A percentile compares a stretch with the other conserved stretches of the same genome.
Evolutionary conservation across 2,113 vertebrate genomes (phyloP).

Genomic region (Thunnus maccoyii): DNA sequence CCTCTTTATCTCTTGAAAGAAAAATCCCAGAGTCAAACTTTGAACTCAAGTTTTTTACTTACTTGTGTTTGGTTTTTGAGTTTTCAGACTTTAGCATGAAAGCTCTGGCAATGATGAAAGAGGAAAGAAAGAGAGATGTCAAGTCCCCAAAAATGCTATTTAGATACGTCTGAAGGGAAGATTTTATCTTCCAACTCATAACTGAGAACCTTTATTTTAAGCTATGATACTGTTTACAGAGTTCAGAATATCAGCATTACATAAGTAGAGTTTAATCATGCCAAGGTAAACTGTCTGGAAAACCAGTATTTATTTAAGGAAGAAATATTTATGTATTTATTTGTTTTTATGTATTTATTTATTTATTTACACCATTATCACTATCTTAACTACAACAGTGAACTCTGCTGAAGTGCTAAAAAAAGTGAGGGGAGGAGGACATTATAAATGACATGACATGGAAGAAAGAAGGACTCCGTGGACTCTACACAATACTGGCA

Average conservation of each 20-base stretch:
- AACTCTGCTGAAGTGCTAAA: conserved; percentile 46
- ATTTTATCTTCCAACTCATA: conserved; percentile 14
- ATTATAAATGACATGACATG: not conserved
- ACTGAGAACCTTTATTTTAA: conserved; percentile 33
- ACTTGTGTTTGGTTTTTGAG: conserved; percentile 17
- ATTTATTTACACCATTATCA: conserved; percentile 74
- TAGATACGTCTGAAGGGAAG: not conserved
- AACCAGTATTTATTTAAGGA: conserved; percentile 80
- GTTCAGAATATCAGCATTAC: not conserved
- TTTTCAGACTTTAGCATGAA: conserved; percentile 40
- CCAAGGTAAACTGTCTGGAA: conserved; percentile 63
- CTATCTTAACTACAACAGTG: conserved; percentile 38
- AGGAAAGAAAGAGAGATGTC: conserved; percentile 7
- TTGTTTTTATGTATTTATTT: conserved; percentile 85
- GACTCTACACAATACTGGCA: conserved; percentile 39
- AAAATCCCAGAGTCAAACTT: conserved; percentile 52
- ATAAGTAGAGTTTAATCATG: conserved; percentile 40
- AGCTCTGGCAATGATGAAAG: conserved; percentile 11
- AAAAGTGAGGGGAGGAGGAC: conserved; percentile 22
- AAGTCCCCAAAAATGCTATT: conserved; percentile 33
- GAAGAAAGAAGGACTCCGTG: conserved; percentile 28
- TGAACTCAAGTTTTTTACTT: conserved; percentile 41
- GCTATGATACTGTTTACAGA: conserved; percentile 10
- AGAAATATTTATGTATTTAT: conserved; percentile 87
- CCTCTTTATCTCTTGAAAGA: conserved; percentile 55